These are phyloP conservation scores for Epirrita christyi DNA, from an alignment of 2,888 invertebrate genomes.

Conservation along the genomic window DNA sequence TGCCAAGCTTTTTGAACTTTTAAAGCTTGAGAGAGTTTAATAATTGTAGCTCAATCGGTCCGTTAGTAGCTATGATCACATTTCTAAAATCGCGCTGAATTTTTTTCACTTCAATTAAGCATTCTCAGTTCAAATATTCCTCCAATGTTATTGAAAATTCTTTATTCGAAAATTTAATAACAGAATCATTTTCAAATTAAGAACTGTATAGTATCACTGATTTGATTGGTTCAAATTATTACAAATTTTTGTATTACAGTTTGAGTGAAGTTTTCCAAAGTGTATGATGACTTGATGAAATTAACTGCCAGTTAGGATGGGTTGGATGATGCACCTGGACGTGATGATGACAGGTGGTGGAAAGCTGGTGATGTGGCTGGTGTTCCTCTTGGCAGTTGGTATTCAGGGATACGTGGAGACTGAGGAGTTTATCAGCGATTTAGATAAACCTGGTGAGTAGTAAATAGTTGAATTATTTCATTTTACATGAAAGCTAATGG, in stretches of 20 bases:
- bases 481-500: neutral
- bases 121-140: conserved; percentile 10
- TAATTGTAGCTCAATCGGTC: neutral
- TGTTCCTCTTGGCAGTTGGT: conserved; percentile 62
- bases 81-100: conserved; percentile 2
- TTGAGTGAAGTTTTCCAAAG: neutral
- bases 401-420: conserved; percentile 78
- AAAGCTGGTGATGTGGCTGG: conserved; percentile 44
- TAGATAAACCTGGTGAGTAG: conserved; percentile 83
- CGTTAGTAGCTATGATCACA: neutral
- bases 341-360: conserved; percentile 39
- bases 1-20: neutral
- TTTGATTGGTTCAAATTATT: neutral
- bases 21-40: neutral
- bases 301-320: conserved; percentile 12
- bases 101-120: neutral
- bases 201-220: neutral
- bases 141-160: conserved; percentile 23
- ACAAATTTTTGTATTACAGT: neutral
- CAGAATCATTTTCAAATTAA: neutral
- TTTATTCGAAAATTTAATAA: conserved; percentile 8
- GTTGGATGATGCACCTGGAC: conserved; percentile 31
- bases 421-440: conserved; percentile 82
- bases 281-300: neutral
- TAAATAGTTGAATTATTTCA: neutral